Base-by-base conservation (phyloP, 2,797 vertebrate genomes). In the Sebastes oblongus region DNA sequence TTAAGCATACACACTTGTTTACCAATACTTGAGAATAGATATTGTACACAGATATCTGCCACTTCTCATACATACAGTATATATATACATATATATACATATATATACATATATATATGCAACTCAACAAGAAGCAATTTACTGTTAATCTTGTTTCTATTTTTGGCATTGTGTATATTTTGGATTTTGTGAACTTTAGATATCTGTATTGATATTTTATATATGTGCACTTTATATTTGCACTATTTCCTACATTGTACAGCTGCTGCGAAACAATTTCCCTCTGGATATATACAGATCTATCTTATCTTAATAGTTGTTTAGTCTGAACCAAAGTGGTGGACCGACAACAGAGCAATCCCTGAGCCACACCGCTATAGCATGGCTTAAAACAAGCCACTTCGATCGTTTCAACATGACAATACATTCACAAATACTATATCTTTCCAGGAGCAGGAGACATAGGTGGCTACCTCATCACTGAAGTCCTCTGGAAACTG, bases 401-500 rank as follows among this genome's bases (percentile, higher is more conserved):
- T 16, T 20, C 12, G 8, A 59, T 32, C 55, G 39, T 16, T 46
- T 61, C 11, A 70, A 60, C 2, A 0, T 42, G 50, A 72, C 30
- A 55, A 4, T 29, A 64, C 18, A 60, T 62, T 13, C 6, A 30
- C 22, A 58, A 3, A 77, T 36, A 42, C 16, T 20, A 18, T 4
- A 29, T 11, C 11, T 64, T 75, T 56, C 3, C 11, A 55, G 18
- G 3, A 32, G 24, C 27, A 39, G 16, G 13, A 67, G n/a, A 52
- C 13, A 80, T 11, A 24, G 22, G 10, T 3, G 8, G 11, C 8
- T 52, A 97, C 97, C 97, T 97, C 96, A 86, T 97, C 96, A 69
- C 75, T 93, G 88, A 97, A 97, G 86, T 97, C 96, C 24, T 95
- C 95, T 73, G 97, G 97, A 80, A 96, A 98, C 77, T 97, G 96